Base-by-base conservation (phyloP, 2,888 invertebrate genomes). In the Dusona sp. region DNA sequence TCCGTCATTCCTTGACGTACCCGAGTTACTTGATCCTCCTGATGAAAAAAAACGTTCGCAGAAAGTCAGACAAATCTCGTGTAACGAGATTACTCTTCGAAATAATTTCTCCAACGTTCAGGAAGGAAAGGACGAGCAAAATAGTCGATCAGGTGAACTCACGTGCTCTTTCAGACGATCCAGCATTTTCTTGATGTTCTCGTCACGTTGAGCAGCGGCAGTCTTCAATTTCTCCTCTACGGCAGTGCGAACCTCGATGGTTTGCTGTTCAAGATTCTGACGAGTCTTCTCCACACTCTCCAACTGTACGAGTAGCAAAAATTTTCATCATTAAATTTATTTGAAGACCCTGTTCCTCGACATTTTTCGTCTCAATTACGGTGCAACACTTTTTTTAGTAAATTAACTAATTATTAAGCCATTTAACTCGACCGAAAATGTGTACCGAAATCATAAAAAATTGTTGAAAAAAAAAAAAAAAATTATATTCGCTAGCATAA, bases 141-240 rank as follows among this genome's bases (percentile, higher is more conserved):
- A 42, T 51, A 19, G 3, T 22, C 13, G 16, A 13, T 51, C n/a
- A 13, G 64, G 88, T 90, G 75, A 75, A 95, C 97, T 96, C 94
- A 98, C 98, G 95, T 98, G 98, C 94, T 98, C 98, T 94, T 97
- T 97, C 87, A 98, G 97, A 90, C 98, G 97, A 90, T 98, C 98
- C 91, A 98, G 95, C 97, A 98, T 98, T 95, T 97, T 98, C 95
- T 97, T 97, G 90, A 98, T 97, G 94, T 98, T 98, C 94, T 98
- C 98, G 94, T 98, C 98, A 88, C 98, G 97, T 94, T 98, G 98
- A 92, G 97, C 97, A 84, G 98, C 96, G 88, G 98, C 98, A 89
- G 97, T 97, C 95, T 97, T 97, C 95, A 98, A 95, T 95, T 98
- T 98, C 93, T 98, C 98, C 92, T 98, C 97, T 90, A 98, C 97